phyloP scores from a whole-genome alignment of 2,113 vertebrate genomes.

The Sceloporus tristichus region DNA sequence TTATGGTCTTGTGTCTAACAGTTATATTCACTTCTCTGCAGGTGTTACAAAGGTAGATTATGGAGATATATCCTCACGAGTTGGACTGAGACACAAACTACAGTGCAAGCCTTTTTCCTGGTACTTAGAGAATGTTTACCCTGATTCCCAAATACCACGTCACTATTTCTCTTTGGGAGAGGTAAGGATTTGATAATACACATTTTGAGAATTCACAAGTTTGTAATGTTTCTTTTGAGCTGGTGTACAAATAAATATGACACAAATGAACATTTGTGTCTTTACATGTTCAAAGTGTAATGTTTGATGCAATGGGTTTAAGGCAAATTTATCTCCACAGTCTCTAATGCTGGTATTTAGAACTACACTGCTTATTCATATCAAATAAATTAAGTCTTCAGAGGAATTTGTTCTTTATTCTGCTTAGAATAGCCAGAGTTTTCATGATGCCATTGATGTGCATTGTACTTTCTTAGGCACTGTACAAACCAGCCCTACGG shows the following conservation, averaged over 20 bases:
- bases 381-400: background rate
- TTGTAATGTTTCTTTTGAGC: background rate
- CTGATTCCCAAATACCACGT: constrained; percentile 98
- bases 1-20: background rate
- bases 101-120: constrained; percentile 98
- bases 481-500: no score
- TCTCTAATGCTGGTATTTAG: background rate
- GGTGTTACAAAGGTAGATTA: constrained; percentile 99
- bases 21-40: constrained; percentile 69
- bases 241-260: background rate
- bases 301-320: background rate
- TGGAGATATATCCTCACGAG: constrained; percentile 92
- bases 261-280: background rate
- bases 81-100: constrained; percentile 91
- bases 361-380: background rate
- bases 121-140: constrained; percentile 98
- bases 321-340: background rate
- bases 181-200: constrained; percentile 77
- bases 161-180: constrained; percentile 99
- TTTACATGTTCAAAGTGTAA: background rate
- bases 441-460: background rate
- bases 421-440: background rate
- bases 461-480: background rate
- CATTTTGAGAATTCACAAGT: constrained; percentile 1
- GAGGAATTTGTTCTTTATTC: background rate